Evolutionary conservation across 2,888 invertebrate species (phyloP).

Genomic region (Troides helena): DNA sequence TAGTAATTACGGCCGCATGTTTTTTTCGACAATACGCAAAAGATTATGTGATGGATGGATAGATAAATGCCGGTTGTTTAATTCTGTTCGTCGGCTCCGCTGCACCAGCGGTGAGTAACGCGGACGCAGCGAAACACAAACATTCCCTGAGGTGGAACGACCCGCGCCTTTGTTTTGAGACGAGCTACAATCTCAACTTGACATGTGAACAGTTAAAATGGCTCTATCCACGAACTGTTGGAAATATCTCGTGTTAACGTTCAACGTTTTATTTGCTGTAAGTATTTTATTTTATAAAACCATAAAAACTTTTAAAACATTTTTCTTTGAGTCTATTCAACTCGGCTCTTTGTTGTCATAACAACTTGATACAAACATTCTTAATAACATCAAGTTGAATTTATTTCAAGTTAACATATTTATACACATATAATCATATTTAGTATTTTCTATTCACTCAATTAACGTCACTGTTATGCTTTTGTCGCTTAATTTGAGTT

Average conservation of each 20-base stretch:
- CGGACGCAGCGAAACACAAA: slow-evolving; percentile 53
- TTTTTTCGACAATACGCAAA: slow-evolving; percentile 32
- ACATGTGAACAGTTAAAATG: slow-evolving; percentile 71
- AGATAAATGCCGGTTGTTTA: slow-evolving; percentile 63
- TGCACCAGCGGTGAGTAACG: slow-evolving; percentile 60
- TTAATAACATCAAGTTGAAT: background rate
- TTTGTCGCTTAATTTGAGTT: slow-evolving; percentile 29
- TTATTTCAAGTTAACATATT: background rate
- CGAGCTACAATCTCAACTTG: slow-evolving; percentile 63
- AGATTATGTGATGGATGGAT: slow-evolving; percentile 44
- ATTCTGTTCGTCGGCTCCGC: slow-evolving; percentile 58
- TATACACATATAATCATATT: background rate
- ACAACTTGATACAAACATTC: slow-evolving; percentile 51
- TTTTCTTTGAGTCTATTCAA: slow-evolving; percentile 42
- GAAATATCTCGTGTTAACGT: slow-evolving; percentile 75
- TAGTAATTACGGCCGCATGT: slow-evolving; percentile 4
- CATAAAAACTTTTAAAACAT: slow-evolving; percentile 32
- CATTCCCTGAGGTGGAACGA: slow-evolving; percentile 70
- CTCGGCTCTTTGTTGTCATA: slow-evolving; percentile 60
- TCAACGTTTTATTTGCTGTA: slow-evolving; percentile 73
- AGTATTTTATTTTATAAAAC: slow-evolving; percentile 51
- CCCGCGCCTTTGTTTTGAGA: slow-evolving; percentile 67
- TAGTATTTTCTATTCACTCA: background rate
- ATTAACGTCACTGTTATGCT: slow-evolving; percentile 9
- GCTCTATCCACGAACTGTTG: slow-evolving; percentile 73